phyloP scores from a whole-genome alignment of 2,888 invertebrate genomes.

The Leuctra nigra region DNA sequence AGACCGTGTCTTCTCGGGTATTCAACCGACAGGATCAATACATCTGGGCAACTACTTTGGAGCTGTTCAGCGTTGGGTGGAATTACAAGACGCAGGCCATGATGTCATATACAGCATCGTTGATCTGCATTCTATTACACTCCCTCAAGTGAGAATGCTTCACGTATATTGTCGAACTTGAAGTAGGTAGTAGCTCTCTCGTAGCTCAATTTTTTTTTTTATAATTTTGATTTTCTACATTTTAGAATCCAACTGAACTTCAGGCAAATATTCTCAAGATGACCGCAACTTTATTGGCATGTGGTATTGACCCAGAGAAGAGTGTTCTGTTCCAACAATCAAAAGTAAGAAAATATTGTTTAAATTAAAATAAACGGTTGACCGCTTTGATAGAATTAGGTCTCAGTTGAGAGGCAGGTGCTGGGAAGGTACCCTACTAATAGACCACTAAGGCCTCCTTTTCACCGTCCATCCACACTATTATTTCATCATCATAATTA shows the following conservation, averaged over 20 bases:
- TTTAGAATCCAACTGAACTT: constrained; percentile 54
- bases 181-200: too few species aligned
- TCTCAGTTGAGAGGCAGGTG: too few species aligned
- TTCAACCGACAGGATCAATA: constrained; percentile 91
- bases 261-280: constrained; percentile 63
- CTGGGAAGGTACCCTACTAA: too few species aligned
- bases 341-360: too few species aligned
- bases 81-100: constrained; percentile 65
- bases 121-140: constrained; percentile 88
- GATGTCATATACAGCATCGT: constrained; percentile 77
- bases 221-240: too few species aligned
- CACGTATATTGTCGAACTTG: too few species aligned
- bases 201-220: constrained; percentile 17
- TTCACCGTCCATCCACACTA: too few species aligned
- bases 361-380: too few species aligned
- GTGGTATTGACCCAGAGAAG: constrained; percentile 79
- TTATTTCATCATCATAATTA: too few species aligned
- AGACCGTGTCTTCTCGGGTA: constrained; percentile 76
- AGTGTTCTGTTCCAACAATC: constrained; percentile 86
- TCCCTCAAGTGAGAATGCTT: constrained; percentile 57
- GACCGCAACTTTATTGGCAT: constrained; percentile 80
- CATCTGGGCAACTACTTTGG: constrained; percentile 98
- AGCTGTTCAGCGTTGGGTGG: constrained; percentile 79
- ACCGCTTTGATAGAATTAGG: too few species aligned
- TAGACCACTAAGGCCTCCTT: too few species aligned